These are phyloP conservation scores for Tiphia femorata DNA, from an alignment of 2,888 invertebrate species.

Conservation along the genomic window DNA sequence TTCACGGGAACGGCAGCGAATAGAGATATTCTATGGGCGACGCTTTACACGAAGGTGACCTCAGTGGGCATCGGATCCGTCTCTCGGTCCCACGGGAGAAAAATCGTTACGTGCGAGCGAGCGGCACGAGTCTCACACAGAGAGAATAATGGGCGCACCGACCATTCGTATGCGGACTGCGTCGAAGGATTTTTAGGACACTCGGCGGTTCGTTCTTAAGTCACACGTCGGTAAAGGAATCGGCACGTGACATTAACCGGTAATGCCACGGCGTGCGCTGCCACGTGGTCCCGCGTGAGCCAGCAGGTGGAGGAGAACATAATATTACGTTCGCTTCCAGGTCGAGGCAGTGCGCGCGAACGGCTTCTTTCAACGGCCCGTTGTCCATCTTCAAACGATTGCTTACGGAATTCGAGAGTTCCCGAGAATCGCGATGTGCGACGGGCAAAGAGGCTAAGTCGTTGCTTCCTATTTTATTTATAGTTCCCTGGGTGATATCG, in stretches of 20 bases:
- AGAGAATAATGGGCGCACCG: slow-evolving; percentile 29
- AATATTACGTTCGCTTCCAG: slow-evolving; percentile 36
- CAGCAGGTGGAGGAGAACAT: too few relatives aligned
- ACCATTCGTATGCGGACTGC: slow-evolving; percentile 36
- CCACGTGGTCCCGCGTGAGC: slow-evolving; percentile 24
- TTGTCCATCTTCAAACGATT: slow-evolving; percentile 33
- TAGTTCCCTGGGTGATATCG: too few relatives aligned
- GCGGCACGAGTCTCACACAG: slow-evolving; percentile 22
- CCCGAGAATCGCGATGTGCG: slow-evolving; percentile 19
- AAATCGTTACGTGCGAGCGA: slow-evolving; percentile 21
- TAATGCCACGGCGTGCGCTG: slow-evolving; percentile 42
- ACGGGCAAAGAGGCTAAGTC: too few relatives aligned
- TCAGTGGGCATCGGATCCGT: background rate
- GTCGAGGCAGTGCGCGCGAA: slow-evolving; percentile 15
- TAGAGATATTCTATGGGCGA: background rate
- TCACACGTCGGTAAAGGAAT: slow-evolving; percentile 47
- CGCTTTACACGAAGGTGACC: background rate
- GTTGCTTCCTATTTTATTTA: too few relatives aligned
- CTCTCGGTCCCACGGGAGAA: slow-evolving; percentile 15
- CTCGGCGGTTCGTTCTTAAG: slow-evolving; percentile 38
- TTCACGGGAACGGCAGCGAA: too few relatives aligned
- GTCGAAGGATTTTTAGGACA: slow-evolving; percentile 46
- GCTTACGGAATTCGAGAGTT: slow-evolving; percentile 31
- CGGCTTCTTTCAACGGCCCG: background rate
- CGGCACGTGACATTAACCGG: slow-evolving; percentile 51